These are phyloP conservation scores for Tokudaia tokunoshimensis DNA, from an alignment of 2,797 vertebrate genomes.

Conservation along the genomic window DNA sequence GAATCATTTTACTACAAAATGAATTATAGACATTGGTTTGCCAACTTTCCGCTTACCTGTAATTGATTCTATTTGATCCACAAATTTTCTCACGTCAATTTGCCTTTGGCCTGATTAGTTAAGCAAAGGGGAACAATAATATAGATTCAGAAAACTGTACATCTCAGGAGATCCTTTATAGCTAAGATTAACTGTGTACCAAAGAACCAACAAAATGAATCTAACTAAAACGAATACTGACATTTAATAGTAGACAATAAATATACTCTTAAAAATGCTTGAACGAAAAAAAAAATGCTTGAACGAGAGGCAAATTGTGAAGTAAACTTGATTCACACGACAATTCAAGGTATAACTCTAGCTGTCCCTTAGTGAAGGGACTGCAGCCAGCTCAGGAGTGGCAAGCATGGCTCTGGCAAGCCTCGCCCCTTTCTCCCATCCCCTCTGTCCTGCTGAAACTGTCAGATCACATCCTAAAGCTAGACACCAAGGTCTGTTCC, in stretches of 20 bases:
- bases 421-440: not conserved
- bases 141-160: not conserved
- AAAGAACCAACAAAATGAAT: slow-evolving; percentile 34
- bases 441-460: not conserved
- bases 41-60: slow-evolving; percentile 48
- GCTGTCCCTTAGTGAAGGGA: not conserved
- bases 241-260: slow-evolving; percentile 44
- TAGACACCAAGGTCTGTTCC: not conserved
- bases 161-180: not conserved
- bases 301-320: slow-evolving; percentile 31
- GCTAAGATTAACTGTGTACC: not conserved
- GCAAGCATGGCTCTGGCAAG: not conserved
- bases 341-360: not conserved
- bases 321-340: slow-evolving; percentile 33
- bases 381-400: not conserved
- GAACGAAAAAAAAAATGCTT: not conserved
- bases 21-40: not conserved
- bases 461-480: not conserved
- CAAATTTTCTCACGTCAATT: slow-evolving; percentile 46
- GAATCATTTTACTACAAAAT: not conserved
- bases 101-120: slow-evolving; percentile 30
- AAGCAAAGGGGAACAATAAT: slow-evolving; percentile 15
- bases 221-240: not conserved
- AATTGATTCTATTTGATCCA: slow-evolving; percentile 35
- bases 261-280: not conserved